A percentile compares a stretch with the other conserved stretches of the same genome.
Evolutionary conservation across 2,888 invertebrate species (phyloP).

Genomic region (Frankliniella fusca): DNA sequence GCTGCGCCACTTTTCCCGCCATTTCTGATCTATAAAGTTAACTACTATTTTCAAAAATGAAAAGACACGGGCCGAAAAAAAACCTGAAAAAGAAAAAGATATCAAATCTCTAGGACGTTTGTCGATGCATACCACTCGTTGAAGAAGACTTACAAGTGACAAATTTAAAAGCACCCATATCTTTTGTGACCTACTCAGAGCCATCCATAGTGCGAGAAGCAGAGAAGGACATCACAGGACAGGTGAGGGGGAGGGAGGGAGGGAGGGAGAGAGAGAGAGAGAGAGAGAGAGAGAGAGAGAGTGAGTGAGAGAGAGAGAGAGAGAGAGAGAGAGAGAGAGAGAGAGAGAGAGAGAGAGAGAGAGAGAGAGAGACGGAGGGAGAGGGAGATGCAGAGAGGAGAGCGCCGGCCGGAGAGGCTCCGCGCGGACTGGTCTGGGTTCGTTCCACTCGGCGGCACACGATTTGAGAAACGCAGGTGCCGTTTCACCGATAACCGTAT

Average conservation of each 20-base stretch:
- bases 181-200: too few relatives aligned
- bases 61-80: too few relatives aligned
- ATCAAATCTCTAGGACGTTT: too few relatives aligned
- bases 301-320: background rate
- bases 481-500: conserved; percentile 11
- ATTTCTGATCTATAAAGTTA: too few relatives aligned
- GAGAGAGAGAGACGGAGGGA: background rate
- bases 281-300: background rate
- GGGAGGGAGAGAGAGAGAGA: too few relatives aligned
- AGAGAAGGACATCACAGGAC: background rate
- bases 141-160: too few relatives aligned
- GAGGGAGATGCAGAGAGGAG: background rate
- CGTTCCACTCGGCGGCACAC: conserved; percentile 3
- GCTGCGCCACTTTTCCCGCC: too few relatives aligned
- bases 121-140: too few relatives aligned
- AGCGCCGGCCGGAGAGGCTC: background rate
- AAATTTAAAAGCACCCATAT: too few relatives aligned
- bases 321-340: background rate
- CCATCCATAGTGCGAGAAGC: background rate
- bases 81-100: too few relatives aligned
- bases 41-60: too few relatives aligned
- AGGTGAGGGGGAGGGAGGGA: background rate
- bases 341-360: background rate
- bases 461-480: conserved; percentile 22
- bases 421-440: background rate